Evolutionary conservation across 2,797 vertebrate genomes (phyloP), one percentile per base, ranked within the genome.

Genomic region (Sebastes iracundus): DNA sequence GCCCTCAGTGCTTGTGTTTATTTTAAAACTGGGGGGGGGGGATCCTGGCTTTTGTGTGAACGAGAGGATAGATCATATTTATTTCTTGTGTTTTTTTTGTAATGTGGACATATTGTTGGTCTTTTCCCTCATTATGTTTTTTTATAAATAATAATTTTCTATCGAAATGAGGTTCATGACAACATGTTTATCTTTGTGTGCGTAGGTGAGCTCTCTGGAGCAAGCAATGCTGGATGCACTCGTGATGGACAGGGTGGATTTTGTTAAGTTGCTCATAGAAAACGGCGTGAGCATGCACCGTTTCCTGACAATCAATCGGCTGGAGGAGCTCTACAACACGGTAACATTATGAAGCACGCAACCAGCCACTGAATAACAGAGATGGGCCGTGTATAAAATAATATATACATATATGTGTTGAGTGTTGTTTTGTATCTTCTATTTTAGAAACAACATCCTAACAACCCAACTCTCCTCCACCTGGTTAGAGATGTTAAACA

Each of bases 251-350:
- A 95, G 98, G 91, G 98, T 99, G 92, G 97, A 98, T 13, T 99
- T 99, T 96, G 99, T 99, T 30, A 99, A 99, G 93, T 94, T 99
- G 90, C 96, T 99, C 53, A 99, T 99, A 82, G 99, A 99, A 94
- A 99, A 99, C 8, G 98, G 99, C 64, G 98, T 99, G 68, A 99
- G 98, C 96, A 99, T 99, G 98, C 99, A 99, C 92, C 97, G 99
- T 75, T 99, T 99, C 78, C 97, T 99, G 83, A 99, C 99, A 67
- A 99, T 99, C 92, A 97, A 94, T 49, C 96, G 98, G 27, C 94
- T 99, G 81, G 99, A 99, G 93, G 99, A 99, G 90, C 98, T 99
- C 79, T 99, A 99, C 92, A 99, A 99, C 92, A 99, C 96, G 87
- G 99, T 99, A 97, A 62, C 28, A 1, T 32, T 27, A 7, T 32